Conservation (phyloP, 2,888 invertebrate genomes). For the Pyrgus malvae region DNA sequence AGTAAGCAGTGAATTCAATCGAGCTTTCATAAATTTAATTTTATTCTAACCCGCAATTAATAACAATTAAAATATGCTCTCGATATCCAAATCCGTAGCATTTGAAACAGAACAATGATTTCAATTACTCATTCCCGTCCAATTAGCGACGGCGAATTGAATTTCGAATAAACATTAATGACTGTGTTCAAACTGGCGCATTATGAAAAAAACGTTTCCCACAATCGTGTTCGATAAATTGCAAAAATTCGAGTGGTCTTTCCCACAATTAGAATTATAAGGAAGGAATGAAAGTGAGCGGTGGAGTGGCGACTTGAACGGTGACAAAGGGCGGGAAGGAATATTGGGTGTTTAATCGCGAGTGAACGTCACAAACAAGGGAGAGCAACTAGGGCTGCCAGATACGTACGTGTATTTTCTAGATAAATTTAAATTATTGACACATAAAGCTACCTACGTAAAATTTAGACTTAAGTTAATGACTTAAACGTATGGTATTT, state of each 20-base stretch:
- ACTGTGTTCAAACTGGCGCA: constrained; percentile 37
- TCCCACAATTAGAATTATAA: constrained; percentile 65
- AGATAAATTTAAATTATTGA: too few relatives aligned
- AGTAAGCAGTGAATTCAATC: too few relatives aligned
- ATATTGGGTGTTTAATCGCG: constrained; percentile 64
- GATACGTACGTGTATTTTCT: neutral
- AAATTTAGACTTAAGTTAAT: too few relatives aligned
- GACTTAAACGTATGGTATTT: too few relatives aligned
- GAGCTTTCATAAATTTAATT: too few relatives aligned
- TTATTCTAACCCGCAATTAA: neutral
- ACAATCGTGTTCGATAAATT: constrained; percentile 57
- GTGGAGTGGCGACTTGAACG: constrained; percentile 66
- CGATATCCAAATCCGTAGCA: constrained; percentile 1
- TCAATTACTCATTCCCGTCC: constrained; percentile 38
- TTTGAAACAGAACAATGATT: constrained; percentile 43
- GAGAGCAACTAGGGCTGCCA: constrained; percentile 29
- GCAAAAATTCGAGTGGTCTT: constrained; percentile 63
- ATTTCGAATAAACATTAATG: constrained; percentile 56
- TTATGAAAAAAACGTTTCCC: constrained; percentile 55
- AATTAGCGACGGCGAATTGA: constrained; percentile 52
- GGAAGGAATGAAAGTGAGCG: constrained; percentile 52
- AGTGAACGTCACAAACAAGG: constrained; percentile 63
- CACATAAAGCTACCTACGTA: too few relatives aligned
- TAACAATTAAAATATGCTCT: neutral
- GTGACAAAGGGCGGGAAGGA: constrained; percentile 54